These are phyloP conservation scores for Mirza zaza DNA, from an alignment of 2,113 vertebrate species.

Conservation along the genomic window DNA sequence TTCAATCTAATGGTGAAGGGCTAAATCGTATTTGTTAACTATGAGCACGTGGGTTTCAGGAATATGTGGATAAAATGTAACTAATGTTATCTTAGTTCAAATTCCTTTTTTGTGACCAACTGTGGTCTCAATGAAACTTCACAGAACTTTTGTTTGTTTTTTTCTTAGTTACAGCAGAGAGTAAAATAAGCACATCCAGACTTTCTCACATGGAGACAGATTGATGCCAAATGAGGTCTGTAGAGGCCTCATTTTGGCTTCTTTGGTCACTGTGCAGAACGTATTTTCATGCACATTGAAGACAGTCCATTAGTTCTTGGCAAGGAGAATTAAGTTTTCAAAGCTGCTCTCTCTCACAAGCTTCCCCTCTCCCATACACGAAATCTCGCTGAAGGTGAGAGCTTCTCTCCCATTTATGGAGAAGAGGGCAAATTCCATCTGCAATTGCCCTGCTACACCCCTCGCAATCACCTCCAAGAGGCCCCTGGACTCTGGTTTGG, in stretches of 20 bases:
- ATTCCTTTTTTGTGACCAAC: constrained; percentile 40
- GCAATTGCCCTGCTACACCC: accelerated
- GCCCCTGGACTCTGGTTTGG: neutral
- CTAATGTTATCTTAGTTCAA: constrained; percentile 41
- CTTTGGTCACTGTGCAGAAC: neutral
- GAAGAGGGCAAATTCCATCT: neutral
- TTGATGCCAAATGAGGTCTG: neutral
- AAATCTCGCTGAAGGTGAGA: neutral
- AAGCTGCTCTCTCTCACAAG: neutral
- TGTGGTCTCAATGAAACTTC: constrained; percentile 34
- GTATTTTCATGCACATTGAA: constrained; percentile 31
- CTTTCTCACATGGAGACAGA: neutral
- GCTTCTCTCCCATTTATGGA: neutral
- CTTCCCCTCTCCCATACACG: neutral
- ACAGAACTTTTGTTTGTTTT: constrained; percentile 23
- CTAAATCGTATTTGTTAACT: neutral
- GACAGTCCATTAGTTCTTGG: constrained; percentile 57
- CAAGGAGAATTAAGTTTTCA: constrained; percentile 22
- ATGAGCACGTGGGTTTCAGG: neutral
- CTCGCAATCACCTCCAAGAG: accelerated
- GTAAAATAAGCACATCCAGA: neutral
- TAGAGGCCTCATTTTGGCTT: constrained; percentile 50
- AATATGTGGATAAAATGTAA: constrained; percentile 56
- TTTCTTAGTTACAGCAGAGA: constrained; percentile 48
- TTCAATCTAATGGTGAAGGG: neutral